These are phyloP conservation scores for Phataginus tetradactyla DNA, from an alignment of 2,797 vertebrate genomes.

Conservation along the genomic window DNA sequence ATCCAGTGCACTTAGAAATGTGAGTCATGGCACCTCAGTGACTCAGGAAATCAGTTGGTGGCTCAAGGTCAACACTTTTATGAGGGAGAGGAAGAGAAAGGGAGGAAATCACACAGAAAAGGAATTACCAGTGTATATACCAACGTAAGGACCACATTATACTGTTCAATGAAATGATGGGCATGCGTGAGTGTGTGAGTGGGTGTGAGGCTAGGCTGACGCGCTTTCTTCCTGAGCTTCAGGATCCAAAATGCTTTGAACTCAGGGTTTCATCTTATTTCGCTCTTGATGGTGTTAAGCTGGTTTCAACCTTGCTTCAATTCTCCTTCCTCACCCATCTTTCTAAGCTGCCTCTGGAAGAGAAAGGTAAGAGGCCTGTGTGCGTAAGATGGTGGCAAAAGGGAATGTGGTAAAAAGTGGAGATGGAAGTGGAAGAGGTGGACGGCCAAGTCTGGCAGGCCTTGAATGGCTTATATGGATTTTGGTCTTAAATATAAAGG, in stretches of 20 bases:
- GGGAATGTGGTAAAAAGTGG: background rate
- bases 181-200: background rate
- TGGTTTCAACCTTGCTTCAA: background rate
- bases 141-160: background rate
- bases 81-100: background rate
- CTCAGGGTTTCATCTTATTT: background rate
- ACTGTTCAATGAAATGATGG: background rate
- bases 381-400: background rate
- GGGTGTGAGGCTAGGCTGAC: no score
- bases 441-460: background rate
- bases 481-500: background rate
- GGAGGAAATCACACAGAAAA: background rate
- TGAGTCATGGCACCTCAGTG: background rate
- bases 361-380: background rate
- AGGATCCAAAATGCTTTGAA: background rate
- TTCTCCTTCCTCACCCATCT: background rate
- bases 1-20: background rate
- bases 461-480: background rate
- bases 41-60: background rate
- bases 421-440: background rate
- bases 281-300: background rate
- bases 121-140: background rate
- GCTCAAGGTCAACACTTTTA: background rate
- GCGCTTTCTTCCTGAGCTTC: background rate
- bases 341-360: background rate